Conservation (phyloP, 1,140 invertebrate species). For the Spodoptera litura region DNA sequence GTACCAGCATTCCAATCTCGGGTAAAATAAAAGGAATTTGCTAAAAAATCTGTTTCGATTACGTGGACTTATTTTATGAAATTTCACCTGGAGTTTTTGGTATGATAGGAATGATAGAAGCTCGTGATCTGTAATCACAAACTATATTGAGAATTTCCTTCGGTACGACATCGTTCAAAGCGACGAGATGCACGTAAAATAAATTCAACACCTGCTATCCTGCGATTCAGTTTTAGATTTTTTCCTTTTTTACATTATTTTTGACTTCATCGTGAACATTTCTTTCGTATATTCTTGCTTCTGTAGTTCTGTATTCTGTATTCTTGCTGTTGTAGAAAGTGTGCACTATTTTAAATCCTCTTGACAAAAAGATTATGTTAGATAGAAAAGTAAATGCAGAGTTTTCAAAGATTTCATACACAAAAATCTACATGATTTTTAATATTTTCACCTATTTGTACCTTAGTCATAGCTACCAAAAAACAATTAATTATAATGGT, state of each 20-base stretch:
- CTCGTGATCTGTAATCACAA: constrained; percentile 16
- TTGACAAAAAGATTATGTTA: too few species aligned
- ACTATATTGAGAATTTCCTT: constrained; percentile 5
- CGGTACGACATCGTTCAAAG: not conserved
- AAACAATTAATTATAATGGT: too few species aligned
- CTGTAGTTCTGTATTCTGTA: too few species aligned
- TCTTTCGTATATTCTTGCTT: not conserved
- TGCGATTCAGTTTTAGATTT: not conserved
- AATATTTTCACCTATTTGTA: too few species aligned
- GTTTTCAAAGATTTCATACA: too few species aligned
- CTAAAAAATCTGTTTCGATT: constrained; percentile 40
- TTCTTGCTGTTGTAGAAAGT: not conserved
- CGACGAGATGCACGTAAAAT: constrained; percentile 1
- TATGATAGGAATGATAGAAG: constrained; percentile 4
- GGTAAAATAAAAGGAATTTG: constrained; percentile 30
- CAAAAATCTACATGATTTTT: too few species aligned
- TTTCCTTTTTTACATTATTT: not conserved
- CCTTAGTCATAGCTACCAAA: too few species aligned
- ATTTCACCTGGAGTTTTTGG: not conserved
- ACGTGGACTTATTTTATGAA: constrained; percentile 9
- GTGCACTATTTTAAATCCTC: not conserved
- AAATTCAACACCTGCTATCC: constrained; percentile 4
- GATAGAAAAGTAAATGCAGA: too few species aligned
- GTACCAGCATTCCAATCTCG: constrained; percentile 35
- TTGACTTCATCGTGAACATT: not conserved